Evolutionary conservation across 1,140 invertebrate genomes (phyloP), one percentile per base, ranked within the genome.

Genomic region (Heterodera carotae): DNA sequence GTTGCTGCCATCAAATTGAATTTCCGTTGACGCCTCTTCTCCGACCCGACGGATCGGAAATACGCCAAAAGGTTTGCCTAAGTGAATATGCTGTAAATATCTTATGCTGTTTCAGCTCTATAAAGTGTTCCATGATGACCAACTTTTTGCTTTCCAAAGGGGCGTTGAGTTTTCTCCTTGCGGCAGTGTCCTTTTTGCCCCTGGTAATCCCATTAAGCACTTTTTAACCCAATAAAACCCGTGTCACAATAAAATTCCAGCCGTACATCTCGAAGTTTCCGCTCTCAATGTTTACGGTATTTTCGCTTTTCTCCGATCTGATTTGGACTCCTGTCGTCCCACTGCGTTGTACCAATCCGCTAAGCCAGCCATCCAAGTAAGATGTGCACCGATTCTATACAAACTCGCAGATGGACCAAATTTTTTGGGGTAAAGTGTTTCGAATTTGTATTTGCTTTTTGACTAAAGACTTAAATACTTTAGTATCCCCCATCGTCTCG

Each of bases 81-180:
- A 36, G 27, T 74, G 31, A 27, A 27, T 62, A 4, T 22, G 22
- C 8, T 56, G 48, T 27, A 12, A 72, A 12, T 60, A n/a, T 59
- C 64, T 31, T 62, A 31, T 56, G 6, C 25, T n/a, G 22, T 84
- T 76, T 68, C 31, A 84, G 82, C n/a, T n/a, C 27, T 83, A 82
- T 39, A 83, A 83, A 77, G 36, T 83, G 31, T 83, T 84, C 59
- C 80, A 83, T 68, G 83, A 83, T 29, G 64, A 80, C 29, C 82
- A 83, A 56, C 34, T 84, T 7, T 39, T 62, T 31, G 33, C 83
- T 15, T 84, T 83, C 33, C 53, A 75, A 39, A 66, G 82, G 12
- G 67, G 66, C 22, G 31, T 76, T 62, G 81, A 83, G 29, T 83
- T 84, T 69, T 83, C 83, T 27, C 83, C 82, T 2, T 84, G 83